Base-by-base conservation (phyloP, 2,888 invertebrate species). In the Brachyptera risi region DNA sequence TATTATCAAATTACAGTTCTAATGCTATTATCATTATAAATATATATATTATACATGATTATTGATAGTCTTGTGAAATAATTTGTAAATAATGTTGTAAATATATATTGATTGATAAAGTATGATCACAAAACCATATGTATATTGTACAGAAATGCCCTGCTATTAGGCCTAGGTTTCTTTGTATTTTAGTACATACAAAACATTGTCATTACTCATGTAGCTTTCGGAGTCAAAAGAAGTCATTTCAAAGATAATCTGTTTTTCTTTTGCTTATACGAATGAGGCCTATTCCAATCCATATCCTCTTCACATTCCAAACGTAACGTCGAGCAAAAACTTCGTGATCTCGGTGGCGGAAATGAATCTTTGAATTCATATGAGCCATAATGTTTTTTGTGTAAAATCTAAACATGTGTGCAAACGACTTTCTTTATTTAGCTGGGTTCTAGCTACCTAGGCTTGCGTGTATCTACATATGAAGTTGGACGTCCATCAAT, bases 111-210 rank as follows among this genome's bases (percentile, higher is more conserved):
- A 61, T 35, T 62, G 57, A 60, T 65, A 62, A 65, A 65, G 51
- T 23, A 60, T 37, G 35, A 54, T 56, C 54, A 42, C 47, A 44
- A 64, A 64, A 27, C 50, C 59, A 56, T n/a, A 56, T 65, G 64
- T 65, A 65, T 65, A 65, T 65, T 65, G 64, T 65, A 65, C 64
- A 65, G 64, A 65, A 62, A 64, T 59, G 51, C 62, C 60, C 58
- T 58, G 61, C 64, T 65, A n/a, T n/a, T n/a, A n/a, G n/a, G 58
- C 58, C 62, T 65, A 65, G 64, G 64, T 62, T 65, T 65, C 60
- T 65, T 65, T 65, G 64, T 65, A 65, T 65, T 65, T 65, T 65
- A 65, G 64, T 65, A 65, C 64, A 62, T 64, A 64, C 60, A 62
- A 64, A 62, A 65, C 64, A 62, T 60, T 65, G 64, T 65, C 64